These are phyloP conservation scores for Thripadectes ignobilis DNA, from an alignment of 2,797 vertebrate genomes.

Conservation along the genomic window DNA sequence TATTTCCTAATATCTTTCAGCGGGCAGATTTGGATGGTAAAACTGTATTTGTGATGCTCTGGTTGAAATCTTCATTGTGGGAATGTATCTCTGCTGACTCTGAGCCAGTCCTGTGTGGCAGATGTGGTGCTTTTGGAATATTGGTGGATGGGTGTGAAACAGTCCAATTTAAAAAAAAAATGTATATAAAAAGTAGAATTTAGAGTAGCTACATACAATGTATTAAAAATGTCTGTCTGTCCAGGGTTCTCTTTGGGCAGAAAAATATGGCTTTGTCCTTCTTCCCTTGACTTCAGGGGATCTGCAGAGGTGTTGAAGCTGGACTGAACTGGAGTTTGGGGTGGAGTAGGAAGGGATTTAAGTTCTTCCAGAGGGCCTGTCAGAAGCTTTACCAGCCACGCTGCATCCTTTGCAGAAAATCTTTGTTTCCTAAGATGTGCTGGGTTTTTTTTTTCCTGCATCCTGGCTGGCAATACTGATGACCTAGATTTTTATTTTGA, in stretches of 20 bases:
- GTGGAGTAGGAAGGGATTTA: not conserved
- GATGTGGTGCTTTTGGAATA: not conserved
- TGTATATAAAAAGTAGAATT: not conserved
- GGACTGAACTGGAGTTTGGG: not conserved
- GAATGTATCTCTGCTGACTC: not conserved
- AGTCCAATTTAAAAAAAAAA: not conserved
- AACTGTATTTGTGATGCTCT: not conserved
- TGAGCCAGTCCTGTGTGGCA: not conserved
- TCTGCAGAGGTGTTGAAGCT: not conserved
- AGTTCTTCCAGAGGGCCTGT: not conserved
- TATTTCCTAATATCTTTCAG: not conserved
- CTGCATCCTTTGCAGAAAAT: not conserved
- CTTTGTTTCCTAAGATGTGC: conserved; percentile 1
- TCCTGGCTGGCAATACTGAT: conserved; percentile 30
- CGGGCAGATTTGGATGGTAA: not conserved
- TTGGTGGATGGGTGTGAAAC: not conserved
- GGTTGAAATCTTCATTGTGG: not conserved
- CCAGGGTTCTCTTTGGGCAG: not conserved
- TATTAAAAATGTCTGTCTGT: not conserved
- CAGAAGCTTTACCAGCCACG: not conserved
- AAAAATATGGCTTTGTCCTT: not conserved
- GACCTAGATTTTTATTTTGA: conserved; percentile 55
- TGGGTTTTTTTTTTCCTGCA: not conserved
- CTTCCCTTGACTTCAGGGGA: not conserved
- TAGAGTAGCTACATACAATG: not conserved